Conservation (phyloP, 2,797 vertebrate species). For the Lagodon rhomboides region DNA sequence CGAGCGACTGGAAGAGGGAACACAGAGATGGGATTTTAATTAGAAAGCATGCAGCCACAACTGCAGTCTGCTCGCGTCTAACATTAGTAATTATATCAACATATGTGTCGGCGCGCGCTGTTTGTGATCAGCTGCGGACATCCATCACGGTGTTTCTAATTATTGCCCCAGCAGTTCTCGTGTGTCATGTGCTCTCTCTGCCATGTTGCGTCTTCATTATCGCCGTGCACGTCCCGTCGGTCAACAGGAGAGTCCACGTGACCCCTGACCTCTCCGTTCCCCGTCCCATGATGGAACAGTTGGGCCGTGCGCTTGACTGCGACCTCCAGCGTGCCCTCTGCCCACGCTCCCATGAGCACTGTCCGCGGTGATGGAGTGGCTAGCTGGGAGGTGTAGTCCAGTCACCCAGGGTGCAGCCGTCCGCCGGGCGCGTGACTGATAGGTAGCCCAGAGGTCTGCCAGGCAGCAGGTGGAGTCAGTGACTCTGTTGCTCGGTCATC, state of each 20-base stretch:
- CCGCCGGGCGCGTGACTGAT: conserved; percentile 65
- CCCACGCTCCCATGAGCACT: conserved; percentile 33
- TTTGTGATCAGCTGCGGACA: conserved; percentile 41
- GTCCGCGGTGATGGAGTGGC: conserved; percentile 72
- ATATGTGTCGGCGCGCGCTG: conserved; percentile 40
- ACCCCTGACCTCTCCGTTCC: conserved; percentile 36
- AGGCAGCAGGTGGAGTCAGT: conserved; percentile 66
- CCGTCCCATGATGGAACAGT: conserved; percentile 54
- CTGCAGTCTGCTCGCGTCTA: conserved; percentile 49
- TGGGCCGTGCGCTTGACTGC: conserved; percentile 35
- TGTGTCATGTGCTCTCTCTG: neutral
- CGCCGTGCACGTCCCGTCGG: conserved; percentile 3
- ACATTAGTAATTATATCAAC: conserved; percentile 56
- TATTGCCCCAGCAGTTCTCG: conserved; percentile 1
- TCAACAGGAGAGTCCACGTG: conserved; percentile 22
- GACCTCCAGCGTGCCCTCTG: conserved; percentile 54
- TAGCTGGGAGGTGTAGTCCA: conserved; percentile 58
- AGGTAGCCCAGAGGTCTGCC: conserved; percentile 56
- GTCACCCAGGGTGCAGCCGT: conserved; percentile 44
- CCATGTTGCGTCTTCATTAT: conserved; percentile 9
- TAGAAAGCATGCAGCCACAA: conserved; percentile 50
- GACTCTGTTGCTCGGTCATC: conserved; percentile 57
- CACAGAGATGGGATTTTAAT: conserved; percentile 66
- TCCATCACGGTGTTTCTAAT: conserved; percentile 40
- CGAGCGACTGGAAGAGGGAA: conserved; percentile 25